Base-by-base conservation (phyloP, 2,797 vertebrate genomes). In the Kryptolebias ocellatus region DNA sequence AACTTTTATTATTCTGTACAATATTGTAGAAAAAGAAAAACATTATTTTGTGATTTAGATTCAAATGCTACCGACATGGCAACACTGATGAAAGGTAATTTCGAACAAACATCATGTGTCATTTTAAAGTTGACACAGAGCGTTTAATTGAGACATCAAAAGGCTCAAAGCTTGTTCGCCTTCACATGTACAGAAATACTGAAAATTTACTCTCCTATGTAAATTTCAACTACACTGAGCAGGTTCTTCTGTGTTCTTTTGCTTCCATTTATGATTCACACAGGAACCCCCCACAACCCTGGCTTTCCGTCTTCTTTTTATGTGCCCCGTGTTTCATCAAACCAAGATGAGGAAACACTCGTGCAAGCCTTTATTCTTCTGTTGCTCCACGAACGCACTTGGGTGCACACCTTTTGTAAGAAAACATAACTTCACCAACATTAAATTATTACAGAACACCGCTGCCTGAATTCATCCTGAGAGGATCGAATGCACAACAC, bases 401-500 rank as follows among this genome's bases (percentile, higher is more conserved):
- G 3, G 72, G 56, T 67, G 42, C n/a, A 60, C 16, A 61, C 15
- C 16, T 54, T n/a, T 11, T 58, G 28, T 42, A 14, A 44, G 4
- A 60, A 68, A 67, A 62, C 47, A 57, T 44, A 31, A 55, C 52
- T 27, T 62, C 29, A 59, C 12, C 46, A 62, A 42, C 34, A 20
- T 53, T 74, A 31, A 62, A 60, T 62, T 24, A 46, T 28, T 17
- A 18, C 17, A 53, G 51, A 61, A 57, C 29, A 62, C 24, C 34
- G 11, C 42, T 31, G 16, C 37, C 44, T 55, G 31, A 69, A 56
- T 49, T 53, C 34, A 10, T 59, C 20, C 55, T 53, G 60, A 10
- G 16, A 54, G 64, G 28, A 76, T 5, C 54, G 15, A 60, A 14
- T 12, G 42, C 29, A 56, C 59, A 42, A 72, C 42, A 59, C 24